Evolutionary conservation across 2,113 vertebrate genomes (phyloP), one percentile per base, ranked within the genome.

Genomic region (Xiphophorus hellerii): DNA sequence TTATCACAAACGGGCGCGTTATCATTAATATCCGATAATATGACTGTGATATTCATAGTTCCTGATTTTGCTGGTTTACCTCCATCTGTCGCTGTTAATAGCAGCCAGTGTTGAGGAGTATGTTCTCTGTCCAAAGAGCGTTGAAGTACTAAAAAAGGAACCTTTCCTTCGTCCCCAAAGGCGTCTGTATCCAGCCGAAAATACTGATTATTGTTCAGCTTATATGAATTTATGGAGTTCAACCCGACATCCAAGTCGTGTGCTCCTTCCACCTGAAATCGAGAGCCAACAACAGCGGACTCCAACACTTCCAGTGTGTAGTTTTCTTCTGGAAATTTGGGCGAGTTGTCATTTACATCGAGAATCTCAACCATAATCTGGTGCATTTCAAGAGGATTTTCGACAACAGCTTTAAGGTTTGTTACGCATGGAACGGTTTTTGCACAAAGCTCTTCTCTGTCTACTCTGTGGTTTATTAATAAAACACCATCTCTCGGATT

Each of bases 341-440:
- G 93, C 1, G 87, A 76, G 68, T 94, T 94, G 66, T 94, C 94
- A 39, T 95, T 95, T 5, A 93, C 67, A 76, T 95, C 94, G 0
- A 92, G 22, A 35, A 95, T 90, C 33, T 94, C 92, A 2, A 94
- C 51, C 11, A 86, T 66, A 5, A 94, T 70, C 22, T 93, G 90
- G 48, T 94, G 93, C 87, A 95, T 93, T 84, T 94, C 93, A 1
- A 95, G 85, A 8, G 94, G 94, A 66, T 93, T 93, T 84, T 94
- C 93, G 2, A 93, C 90, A 3, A 94, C 62, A 1, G 88, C 88
- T 85, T 95, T 94, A 3, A 95, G 72, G 71, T 82, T 90, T 8
- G 86, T 76, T 15, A 90, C 27, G 60, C 94, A 95, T 0, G 88
- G 89, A 2, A 66, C 73, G 0, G 42, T 90, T 66, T 90, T 88